Evolutionary conservation across 2,888 invertebrate species (phyloP).

Genomic region (Dryococelus australis): DNA sequence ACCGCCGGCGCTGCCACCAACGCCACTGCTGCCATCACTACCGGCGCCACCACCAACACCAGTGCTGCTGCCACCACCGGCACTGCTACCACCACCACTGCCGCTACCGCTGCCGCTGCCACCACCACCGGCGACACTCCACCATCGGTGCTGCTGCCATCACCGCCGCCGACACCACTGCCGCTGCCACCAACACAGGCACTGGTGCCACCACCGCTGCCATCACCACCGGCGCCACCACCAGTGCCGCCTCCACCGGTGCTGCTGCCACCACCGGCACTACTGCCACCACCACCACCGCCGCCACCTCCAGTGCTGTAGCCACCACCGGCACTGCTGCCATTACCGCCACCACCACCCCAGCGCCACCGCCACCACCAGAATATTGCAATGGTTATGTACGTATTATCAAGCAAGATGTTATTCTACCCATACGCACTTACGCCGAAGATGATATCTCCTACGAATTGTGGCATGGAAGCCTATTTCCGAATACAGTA

Average conservation of each 20-base stretch:
- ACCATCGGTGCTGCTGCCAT: conserved; percentile 34
- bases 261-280: conserved; percentile 44
- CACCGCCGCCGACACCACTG: no score
- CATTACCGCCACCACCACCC: conserved; percentile 7
- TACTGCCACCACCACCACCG: conserved; percentile 36
- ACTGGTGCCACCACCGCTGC: conserved; percentile 33
- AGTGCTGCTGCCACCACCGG: neutral
- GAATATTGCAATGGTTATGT: no score
- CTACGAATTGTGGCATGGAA: no score
- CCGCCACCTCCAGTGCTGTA: neutral
- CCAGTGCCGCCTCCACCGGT: conserved; percentile 17
- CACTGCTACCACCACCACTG: neutral
- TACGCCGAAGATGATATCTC: no score
- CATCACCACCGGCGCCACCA: conserved; percentile 54
- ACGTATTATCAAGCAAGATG: no score
- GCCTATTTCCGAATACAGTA: no score
- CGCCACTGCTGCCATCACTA: neutral
- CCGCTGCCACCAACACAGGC: no score
- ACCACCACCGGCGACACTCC: conserved; percentile 54
- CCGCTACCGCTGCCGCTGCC: conserved; percentile 46
- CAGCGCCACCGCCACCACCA: no score
- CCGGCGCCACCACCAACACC: neutral
- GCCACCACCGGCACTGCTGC: neutral
- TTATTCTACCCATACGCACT: no score
- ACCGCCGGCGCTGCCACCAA: neutral